Evolutionary conservation across 2,888 invertebrate genomes (phyloP).

Genomic region (Plagodis pulveraria): DNA sequence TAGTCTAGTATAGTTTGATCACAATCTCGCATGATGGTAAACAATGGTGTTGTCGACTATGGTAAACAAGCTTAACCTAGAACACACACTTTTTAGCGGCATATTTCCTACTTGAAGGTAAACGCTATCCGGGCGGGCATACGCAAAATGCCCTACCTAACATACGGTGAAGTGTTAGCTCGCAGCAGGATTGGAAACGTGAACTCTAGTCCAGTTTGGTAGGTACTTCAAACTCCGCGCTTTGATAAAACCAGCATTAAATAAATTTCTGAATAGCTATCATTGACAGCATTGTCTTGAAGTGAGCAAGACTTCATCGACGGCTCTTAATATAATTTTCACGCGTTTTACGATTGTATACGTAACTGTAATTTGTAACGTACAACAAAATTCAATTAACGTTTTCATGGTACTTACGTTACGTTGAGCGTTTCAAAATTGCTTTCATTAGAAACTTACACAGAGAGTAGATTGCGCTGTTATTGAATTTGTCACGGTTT

Average conservation of each 20-base stretch:
- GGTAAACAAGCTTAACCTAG: too few relatives aligned
- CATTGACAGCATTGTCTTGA: background rate
- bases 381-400: slow-evolving; percentile 38
- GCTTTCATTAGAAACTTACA: slow-evolving; percentile 41
- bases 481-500: slow-evolving; percentile 25
- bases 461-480: slow-evolving; percentile 22
- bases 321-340: background rate
- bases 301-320: background rate
- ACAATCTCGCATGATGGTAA: too few relatives aligned
- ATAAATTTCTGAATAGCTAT: background rate
- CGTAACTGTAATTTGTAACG: slow-evolving; percentile 30
- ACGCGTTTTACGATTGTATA: slow-evolving; percentile 9
- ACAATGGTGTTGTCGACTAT: too few relatives aligned
- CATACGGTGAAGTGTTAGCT: too few relatives aligned
- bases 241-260: background rate
- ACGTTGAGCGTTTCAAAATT: slow-evolving; percentile 30
- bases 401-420: slow-evolving; percentile 34
- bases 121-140: too few relatives aligned
- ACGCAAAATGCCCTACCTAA: too few relatives aligned
- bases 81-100: too few relatives aligned
- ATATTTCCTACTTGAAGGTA: too few relatives aligned
- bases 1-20: too few relatives aligned
- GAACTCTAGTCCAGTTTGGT: too few relatives aligned
- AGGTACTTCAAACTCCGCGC: too few relatives aligned
- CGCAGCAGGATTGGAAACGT: too few relatives aligned